Conservation (phyloP, 2,888 invertebrate genomes). For the Drosophila nigricruria region DNA sequence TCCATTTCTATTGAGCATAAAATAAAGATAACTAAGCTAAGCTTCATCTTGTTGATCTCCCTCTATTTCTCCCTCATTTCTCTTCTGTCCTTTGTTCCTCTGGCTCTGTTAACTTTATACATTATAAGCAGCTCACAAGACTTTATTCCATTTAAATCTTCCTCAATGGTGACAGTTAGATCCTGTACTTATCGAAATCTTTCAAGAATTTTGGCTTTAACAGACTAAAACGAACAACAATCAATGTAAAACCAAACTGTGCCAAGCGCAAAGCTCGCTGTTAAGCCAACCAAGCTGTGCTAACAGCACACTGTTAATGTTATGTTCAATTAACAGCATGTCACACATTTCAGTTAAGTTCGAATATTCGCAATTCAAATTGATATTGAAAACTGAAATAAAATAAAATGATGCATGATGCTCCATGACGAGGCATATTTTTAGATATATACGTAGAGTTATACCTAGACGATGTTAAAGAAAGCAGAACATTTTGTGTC, state of each 20-base stretch:
- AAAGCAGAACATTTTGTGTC: constrained; percentile 4
- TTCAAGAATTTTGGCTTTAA: constrained; percentile 7
- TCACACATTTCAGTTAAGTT: constrained; percentile 26
- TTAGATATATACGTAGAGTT: constrained; percentile 40
- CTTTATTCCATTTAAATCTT: constrained; percentile 10
- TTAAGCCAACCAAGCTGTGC: constrained; percentile 4
- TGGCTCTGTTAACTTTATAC: constrained; percentile 1
- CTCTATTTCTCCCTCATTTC: neutral
- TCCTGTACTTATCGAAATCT: constrained; percentile 19
- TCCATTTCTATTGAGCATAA: neutral
- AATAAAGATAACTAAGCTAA: constrained; percentile 11
- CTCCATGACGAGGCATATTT: constrained; percentile 39
- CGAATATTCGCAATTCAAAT: constrained; percentile 17
- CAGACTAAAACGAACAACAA: constrained; percentile 10
- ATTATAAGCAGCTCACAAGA: neutral
- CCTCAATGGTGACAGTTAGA: constrained; percentile 21
- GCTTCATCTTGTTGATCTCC: constrained; percentile 6
- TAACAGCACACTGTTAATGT: constrained; percentile 18
- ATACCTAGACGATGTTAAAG: constrained; percentile 11
- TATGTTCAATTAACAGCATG: constrained; percentile 45
- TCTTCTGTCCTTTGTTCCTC: constrained; percentile 7
- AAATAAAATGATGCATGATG: constrained; percentile 9
- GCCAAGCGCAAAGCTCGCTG: constrained; percentile 46
- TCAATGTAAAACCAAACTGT: constrained; percentile 34
- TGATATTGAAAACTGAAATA: constrained; percentile 31